These are phyloP conservation scores for Danio choprae DNA, from an alignment of 2,797 vertebrate genomes.

Conservation along the genomic window DNA sequence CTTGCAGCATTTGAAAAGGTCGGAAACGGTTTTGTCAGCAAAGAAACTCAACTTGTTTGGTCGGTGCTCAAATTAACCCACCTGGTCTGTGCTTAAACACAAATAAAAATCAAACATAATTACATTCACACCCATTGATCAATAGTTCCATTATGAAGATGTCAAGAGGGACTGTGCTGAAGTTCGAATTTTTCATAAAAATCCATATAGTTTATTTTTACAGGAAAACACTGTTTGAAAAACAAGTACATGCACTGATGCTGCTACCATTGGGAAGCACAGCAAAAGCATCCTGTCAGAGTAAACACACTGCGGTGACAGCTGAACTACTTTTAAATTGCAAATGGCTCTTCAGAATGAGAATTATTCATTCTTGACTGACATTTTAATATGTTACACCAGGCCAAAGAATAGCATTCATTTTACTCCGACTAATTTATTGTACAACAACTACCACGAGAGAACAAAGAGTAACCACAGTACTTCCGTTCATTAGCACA, in stretches of 20 bases:
- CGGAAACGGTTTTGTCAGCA: slow-evolving; percentile 25
- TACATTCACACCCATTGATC: slow-evolving; percentile 61
- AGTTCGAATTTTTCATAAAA: slow-evolving; percentile 54
- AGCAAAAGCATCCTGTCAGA: neutral
- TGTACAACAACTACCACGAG: slow-evolving; percentile 1
- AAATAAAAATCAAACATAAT: slow-evolving; percentile 53
- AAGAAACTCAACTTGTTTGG: slow-evolving; percentile 51
- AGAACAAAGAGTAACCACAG: slow-evolving; percentile 19
- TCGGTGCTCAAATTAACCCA: slow-evolving; percentile 41
- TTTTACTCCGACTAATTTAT: slow-evolving; percentile 38
- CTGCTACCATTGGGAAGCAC: neutral
- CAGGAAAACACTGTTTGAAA: slow-evolving; percentile 38
- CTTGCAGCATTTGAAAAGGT: neutral
- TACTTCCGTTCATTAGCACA: slow-evolving; percentile 26
- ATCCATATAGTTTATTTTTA: slow-evolving; percentile 35
- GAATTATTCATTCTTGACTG: slow-evolving; percentile 7
- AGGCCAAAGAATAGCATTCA: slow-evolving; percentile 14
- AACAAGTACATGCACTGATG: slow-evolving; percentile 44
- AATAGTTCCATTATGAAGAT: slow-evolving; percentile 52
- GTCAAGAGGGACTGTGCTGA: slow-evolving; percentile 49
- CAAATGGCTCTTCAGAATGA: slow-evolving; percentile 6
- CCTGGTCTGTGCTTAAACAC: slow-evolving; percentile 14
- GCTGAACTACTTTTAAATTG: slow-evolving; percentile 23
- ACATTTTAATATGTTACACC: slow-evolving; percentile 35
- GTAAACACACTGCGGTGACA: neutral